Conservation (phyloP, 2,888 invertebrate genomes). For the Heliconius hortense region DNA sequence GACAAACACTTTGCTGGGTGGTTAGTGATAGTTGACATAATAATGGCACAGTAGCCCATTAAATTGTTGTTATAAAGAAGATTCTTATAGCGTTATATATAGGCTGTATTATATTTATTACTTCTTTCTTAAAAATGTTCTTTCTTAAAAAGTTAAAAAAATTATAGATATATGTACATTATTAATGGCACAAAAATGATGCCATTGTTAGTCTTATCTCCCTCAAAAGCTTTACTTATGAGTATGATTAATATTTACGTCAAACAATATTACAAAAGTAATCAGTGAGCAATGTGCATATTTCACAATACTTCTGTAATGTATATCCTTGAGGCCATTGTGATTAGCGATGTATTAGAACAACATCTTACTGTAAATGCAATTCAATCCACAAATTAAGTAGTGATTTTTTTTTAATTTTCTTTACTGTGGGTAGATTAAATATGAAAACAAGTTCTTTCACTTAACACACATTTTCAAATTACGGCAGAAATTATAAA, state of each 20-base stretch:
- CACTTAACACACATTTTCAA: too few species aligned
- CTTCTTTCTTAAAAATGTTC: too few species aligned
- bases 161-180: not conserved
- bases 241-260: not conserved
- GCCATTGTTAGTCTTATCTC: conserved; percentile 1
- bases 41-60: conserved; percentile 9
- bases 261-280: not conserved
- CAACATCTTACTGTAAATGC: too few species aligned
- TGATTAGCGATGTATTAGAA: too few species aligned
- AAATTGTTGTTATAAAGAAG: not conserved
- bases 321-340: too few species aligned
- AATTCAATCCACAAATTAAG: too few species aligned
- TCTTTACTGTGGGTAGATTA: too few species aligned
- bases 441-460: too few species aligned
- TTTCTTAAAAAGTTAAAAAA: too few species aligned
- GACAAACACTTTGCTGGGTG: conserved; percentile 4
- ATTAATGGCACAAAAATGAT: not conserved
- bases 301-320: too few species aligned
- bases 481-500: too few species aligned
- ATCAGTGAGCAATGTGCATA: not conserved
- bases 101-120: not conserved
- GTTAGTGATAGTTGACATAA: conserved; percentile 5
- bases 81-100: not conserved
- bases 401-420: too few species aligned
- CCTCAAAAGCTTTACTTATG: not conserved